phyloP scores from a whole-genome alignment of 2,113 vertebrate genomes.

The Stegostoma tigrinum region DNA sequence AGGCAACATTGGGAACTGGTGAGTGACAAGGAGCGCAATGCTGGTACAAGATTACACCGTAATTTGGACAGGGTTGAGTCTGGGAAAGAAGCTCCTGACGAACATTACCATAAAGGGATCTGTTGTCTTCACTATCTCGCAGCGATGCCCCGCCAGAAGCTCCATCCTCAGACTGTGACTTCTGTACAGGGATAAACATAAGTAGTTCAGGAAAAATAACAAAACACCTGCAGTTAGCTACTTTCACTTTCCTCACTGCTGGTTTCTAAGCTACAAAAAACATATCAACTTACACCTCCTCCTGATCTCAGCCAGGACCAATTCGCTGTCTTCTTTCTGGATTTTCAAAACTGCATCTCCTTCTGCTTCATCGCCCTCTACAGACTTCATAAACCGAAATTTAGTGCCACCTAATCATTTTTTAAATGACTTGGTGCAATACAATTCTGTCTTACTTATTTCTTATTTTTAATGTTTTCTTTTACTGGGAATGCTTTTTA shows the following conservation, averaged over 20 bases:
- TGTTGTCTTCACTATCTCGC: neutral
- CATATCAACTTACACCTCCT: neutral
- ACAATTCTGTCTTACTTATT: neutral
- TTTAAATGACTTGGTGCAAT: neutral
- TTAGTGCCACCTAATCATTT: neutral
- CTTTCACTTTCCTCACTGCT: neutral
- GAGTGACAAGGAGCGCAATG: neutral
- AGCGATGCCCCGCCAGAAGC: accelerated
- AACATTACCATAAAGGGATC: neutral
- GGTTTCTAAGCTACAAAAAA: neutral
- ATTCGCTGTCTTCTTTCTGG: neutral
- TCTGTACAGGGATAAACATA: neutral
- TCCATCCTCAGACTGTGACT: neutral
- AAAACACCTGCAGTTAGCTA: neutral
- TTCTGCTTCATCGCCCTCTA: neutral
- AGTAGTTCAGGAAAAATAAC: neutral
- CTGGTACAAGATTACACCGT: neutral
- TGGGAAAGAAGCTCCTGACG: neutral
- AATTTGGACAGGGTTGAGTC: neutral
- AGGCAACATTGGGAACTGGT: neutral
- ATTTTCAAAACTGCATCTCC: no score
- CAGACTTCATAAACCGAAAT: neutral
- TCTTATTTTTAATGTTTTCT: neutral
- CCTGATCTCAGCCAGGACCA: neutral
- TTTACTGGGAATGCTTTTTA: neutral